Base-by-base conservation (phyloP, 2,888 invertebrate species). In the Conops quadrifasciatus region DNA sequence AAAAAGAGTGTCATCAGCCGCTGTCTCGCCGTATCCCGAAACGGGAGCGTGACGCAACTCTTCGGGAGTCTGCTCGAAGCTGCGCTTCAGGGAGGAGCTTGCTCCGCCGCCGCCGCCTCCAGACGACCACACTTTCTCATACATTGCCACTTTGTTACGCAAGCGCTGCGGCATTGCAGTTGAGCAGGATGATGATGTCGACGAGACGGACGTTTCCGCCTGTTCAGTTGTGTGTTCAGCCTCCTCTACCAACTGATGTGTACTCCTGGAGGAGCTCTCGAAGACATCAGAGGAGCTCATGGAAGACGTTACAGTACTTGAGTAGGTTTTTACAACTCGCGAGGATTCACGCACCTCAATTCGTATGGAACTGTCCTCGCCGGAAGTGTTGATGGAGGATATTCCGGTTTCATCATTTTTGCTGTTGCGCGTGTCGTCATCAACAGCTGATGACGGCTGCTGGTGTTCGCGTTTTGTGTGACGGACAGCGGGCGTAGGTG, bases 81-180 rank as follows among this genome's bases (percentile, higher is more conserved):
- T 72, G 47, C 80, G 77, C 71, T 80, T 82, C 69, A 78, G 56
- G 26, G 74, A 74, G 47, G 71, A 71, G 70, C 78, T 71, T n/a
- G n/a, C n/a, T n/a, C n/a, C n/a, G 3, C 71, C 70, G 24, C 64
- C 70, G 1, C 73, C 62, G 58, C 78, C 72, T 58, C 82, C 76
- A 28, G 91, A 90, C 73, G 90, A 88, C 92, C 92, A 93, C 76
- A 93, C 90, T 87, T 91, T 91, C 85, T 94, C 94, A 86, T 93
- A 94, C 84, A 93, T 93, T 77, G 89, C 90, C 78, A 94, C 93
- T 78, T 92, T 90, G 80, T 93, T 91, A 75, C 90, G 89, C 73
- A 94, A 88, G 78, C 91, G 87, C 72, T 86, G 85, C 82, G 78
- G 74, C n/a, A 80, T 78, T 0, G 78, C 77, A 26, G 78, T 74